phyloP scores from a whole-genome alignment of 2,113 vertebrate species.

The Xyliphius kryptos region DNA sequence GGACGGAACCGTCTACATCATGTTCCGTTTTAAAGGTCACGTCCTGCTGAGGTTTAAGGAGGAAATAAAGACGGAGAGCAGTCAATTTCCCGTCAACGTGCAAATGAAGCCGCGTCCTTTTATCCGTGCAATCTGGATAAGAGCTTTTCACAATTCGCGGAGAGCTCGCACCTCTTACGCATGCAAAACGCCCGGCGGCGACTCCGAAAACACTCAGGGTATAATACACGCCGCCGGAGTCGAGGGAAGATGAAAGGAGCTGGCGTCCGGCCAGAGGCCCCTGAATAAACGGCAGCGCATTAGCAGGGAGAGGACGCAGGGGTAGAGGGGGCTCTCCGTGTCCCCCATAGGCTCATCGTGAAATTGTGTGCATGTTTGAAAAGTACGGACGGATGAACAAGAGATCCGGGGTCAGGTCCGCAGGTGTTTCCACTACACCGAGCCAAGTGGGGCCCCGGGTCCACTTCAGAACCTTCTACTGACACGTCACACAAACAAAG shows the following conservation, averaged over 20 bases:
- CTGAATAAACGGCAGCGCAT: constrained; percentile 35
- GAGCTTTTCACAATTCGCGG: constrained; percentile 42
- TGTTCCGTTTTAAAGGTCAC: constrained; percentile 19
- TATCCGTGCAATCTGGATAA: constrained; percentile 39
- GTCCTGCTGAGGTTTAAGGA: neutral
- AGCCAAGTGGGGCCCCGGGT: too few species aligned
- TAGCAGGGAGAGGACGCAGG: constrained; percentile 11
- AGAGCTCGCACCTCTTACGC: constrained; percentile 24
- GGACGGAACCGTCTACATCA: too few species aligned
- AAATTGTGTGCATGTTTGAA: neutral
- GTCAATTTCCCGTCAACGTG: constrained; percentile 27
- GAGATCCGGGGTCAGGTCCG: neutral
- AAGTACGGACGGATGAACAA: neutral
- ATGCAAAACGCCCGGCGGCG: constrained; percentile 35
- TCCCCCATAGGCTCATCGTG: neutral
- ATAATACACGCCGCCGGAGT: constrained; percentile 40
- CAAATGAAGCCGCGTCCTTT: constrained; percentile 40
- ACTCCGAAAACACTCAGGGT: constrained; percentile 40
- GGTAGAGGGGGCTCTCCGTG: neutral
- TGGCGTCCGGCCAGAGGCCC: constrained; percentile 25
- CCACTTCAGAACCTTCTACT: neutral
- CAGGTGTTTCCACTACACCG: constrained; percentile 10
- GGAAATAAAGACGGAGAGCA: neutral
- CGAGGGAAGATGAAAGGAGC: constrained; percentile 36
- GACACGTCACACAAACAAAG: too few species aligned